Evolutionary conservation across 2,888 invertebrate species (phyloP).

Genomic region (Liposcelis brunnea): DNA sequence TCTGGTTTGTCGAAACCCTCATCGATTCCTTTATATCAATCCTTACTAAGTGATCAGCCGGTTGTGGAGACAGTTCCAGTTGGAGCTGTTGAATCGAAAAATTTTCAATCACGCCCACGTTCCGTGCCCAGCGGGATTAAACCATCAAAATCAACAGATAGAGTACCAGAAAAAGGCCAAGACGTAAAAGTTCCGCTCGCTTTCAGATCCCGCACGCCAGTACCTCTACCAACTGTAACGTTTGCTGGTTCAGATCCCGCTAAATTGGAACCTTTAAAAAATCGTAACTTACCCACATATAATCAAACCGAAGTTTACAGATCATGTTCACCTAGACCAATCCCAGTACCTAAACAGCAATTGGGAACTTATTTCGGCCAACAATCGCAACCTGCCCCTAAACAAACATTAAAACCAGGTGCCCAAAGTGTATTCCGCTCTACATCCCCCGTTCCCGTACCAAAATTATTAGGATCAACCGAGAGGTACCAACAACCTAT

Average conservation of each 20-base stretch:
- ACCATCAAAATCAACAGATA: background rate
- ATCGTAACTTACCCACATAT: background rate
- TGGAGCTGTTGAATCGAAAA: background rate
- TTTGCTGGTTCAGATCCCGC: background rate
- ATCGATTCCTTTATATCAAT: background rate
- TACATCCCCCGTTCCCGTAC: constrained; percentile 16
- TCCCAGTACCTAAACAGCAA: constrained; percentile 3
- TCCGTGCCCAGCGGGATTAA: background rate
- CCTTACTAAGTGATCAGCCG: background rate
- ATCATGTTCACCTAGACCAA: constrained; percentile 3
- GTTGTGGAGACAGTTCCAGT: background rate
- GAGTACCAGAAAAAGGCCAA: background rate
- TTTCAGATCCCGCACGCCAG: constrained; percentile 3
- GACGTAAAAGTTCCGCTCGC: constrained; percentile 1
- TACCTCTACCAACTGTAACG: background rate
- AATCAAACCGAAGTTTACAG: constrained; percentile 4
- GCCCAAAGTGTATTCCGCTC: constrained; percentile 11
- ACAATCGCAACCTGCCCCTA: background rate
- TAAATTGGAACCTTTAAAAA: background rate
- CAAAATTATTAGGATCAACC: constrained; percentile 6
- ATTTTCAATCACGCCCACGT: background rate
- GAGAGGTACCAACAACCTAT: constrained; percentile 2
- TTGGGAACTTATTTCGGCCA: constrained; percentile 1
- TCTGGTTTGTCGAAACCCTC: constrained; percentile 1
- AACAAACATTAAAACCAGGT: background rate